A percentile compares a stretch with the other conserved stretches of the same genome.
Evolutionary conservation across 1,140 invertebrate species (phyloP).

Genomic region (Ips typographus): DNA sequence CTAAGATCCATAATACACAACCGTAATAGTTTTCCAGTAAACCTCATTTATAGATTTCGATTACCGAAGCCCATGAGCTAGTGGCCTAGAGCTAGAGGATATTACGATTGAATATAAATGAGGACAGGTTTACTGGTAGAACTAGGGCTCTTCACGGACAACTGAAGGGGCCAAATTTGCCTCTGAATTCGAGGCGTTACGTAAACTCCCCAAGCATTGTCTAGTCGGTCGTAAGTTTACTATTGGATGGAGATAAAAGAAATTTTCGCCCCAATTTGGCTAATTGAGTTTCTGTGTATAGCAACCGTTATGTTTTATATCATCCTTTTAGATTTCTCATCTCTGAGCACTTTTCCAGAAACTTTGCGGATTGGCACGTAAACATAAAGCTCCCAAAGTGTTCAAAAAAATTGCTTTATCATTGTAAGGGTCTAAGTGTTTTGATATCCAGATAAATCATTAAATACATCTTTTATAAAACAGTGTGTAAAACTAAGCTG

Average conservation of each 20-base stretch:
- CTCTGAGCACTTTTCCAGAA: too few species aligned
- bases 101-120: constrained; percentile 18
- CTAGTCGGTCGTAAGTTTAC: constrained; percentile 1
- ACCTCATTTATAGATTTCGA: constrained; percentile 24
- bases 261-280: neutral
- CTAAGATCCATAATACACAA: constrained; percentile 12
- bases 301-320: too few species aligned
- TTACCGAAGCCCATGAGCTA: constrained; percentile 24
- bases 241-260: neutral
- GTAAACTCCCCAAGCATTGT: constrained; percentile 5
- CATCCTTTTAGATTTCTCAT: too few species aligned
- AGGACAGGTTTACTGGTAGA: constrained; percentile 7
- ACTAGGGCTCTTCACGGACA: constrained; percentile 10
- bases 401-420: too few species aligned
- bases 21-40: constrained; percentile 20
- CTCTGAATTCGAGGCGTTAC: constrained; percentile 11
- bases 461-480: too few species aligned
- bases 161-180: constrained; percentile 8
- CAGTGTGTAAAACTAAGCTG: too few species aligned
- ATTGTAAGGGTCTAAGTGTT: too few species aligned
- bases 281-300: too few species aligned
- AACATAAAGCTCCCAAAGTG: too few species aligned
- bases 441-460: too few species aligned
- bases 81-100: constrained; percentile 10
- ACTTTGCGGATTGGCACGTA: too few species aligned